Base-by-base conservation (phyloP, 2,888 invertebrate species). In the Polia nebulosa region DNA sequence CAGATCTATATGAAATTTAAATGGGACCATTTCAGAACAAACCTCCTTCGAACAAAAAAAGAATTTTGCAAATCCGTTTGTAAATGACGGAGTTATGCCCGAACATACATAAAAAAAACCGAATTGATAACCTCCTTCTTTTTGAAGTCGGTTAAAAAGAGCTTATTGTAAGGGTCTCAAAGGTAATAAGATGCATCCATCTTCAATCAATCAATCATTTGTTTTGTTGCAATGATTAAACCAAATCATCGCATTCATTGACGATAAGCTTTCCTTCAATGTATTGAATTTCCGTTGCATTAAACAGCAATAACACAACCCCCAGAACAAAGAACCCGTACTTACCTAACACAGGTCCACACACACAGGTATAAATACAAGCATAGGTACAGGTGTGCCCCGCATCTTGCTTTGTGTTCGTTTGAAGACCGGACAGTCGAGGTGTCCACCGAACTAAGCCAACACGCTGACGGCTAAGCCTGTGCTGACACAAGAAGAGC, bases 341-440 rank as follows among this genome's bases (percentile, higher is more conserved):
- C n/a, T 2, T 32, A 27, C 11, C 9, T 22, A 36, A 29, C 36
- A 65, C 51, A 34, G 2, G 17, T 2, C 20, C 13, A 11, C 7
- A 34, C 22, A 22, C 25, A 36, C 25, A 22, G 22, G 11, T 39
- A 39, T 7, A 22, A 2, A 9, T 11, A 20, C 7, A 22, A 0
- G 22, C 25, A n/a, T 36, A 44, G 3, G 36, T 25, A 41, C 25
- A 72, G 36, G 34, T 53, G 41, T 72, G 47, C 59, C n/a, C 27
- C 25, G 32, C 20, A 45, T 44, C 36, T 55, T 52, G 76, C 69
- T 75, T 80, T 76, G 59, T 76, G 56, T 52, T n/a, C 59, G n/a
- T 45, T 68, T 80, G 56, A 68, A 60, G 69, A 68, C 45, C 11
- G 39, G 51, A 41, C 68, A 67, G 76, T 25, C 22, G 58, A 75